Percentiles rank a stretch among this genome's conserved stretches.
These are phyloP conservation scores for Rhinoderma darwinii DNA, from an alignment of 2,113 vertebrate species.

Conservation along the genomic window DNA sequence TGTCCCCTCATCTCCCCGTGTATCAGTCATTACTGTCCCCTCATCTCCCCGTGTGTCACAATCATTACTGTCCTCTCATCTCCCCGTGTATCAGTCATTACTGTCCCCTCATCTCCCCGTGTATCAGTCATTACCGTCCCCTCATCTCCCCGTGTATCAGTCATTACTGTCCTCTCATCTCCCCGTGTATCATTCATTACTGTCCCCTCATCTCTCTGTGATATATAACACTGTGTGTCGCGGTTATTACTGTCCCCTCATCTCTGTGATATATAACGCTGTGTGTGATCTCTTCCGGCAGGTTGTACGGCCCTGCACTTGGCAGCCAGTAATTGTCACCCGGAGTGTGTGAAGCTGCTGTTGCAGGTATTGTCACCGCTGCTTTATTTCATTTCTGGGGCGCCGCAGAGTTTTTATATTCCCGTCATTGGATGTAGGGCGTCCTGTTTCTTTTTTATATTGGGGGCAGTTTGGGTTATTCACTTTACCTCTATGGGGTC, in stretches of 20 bases:
- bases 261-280: neutral
- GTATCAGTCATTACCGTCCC: neutral
- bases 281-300: slow-evolving; percentile 55
- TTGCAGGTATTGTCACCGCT: slow-evolving; percentile 70
- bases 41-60: too few relatives aligned
- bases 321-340: slow-evolving; percentile 77
- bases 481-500: too few relatives aligned
- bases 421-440: too few relatives aligned
- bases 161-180: neutral
- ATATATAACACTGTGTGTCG: neutral
- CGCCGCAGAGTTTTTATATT: too few relatives aligned
- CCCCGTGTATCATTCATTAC: neutral
- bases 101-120: neutral
- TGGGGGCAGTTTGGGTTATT: too few relatives aligned
- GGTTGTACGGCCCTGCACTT: slow-evolving; percentile 76
- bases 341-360: slow-evolving; percentile 77
- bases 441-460: too few relatives aligned
- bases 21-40: too few relatives aligned
- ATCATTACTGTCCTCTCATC: too few relatives aligned
- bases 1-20: neutral
- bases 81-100: neutral
- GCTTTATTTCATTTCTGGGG: too few relatives aligned
- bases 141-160: neutral
- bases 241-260: neutral
- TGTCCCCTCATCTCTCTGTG: neutral